These are phyloP conservation scores for Jordanella pulchra DNA, from an alignment of 2,797 vertebrate species.

Conservation along the genomic window DNA sequence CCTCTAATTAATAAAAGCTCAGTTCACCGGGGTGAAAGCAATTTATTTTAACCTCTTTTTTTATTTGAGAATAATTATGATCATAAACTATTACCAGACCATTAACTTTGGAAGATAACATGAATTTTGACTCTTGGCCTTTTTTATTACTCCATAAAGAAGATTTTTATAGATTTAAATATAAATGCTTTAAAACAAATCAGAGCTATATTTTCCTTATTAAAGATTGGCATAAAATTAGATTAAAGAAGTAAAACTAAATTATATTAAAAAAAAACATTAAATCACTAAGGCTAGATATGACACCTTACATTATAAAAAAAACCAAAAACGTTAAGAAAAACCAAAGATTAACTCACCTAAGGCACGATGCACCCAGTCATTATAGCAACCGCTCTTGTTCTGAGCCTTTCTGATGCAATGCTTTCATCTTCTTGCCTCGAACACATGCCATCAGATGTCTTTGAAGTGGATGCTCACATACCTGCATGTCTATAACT, in stretches of 20 bases:
- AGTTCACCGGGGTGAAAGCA: slow-evolving; percentile 77
- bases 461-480: slow-evolving; percentile 67
- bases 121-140: slow-evolving; percentile 57
- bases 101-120: slow-evolving; percentile 74
- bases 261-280: background rate
- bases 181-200: slow-evolving; percentile 45
- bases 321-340: slow-evolving; percentile 34
- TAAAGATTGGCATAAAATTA: background rate
- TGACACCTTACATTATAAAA: slow-evolving; percentile 20
- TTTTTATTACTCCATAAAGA: slow-evolving; percentile 53
- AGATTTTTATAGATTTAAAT: slow-evolving; percentile 50
- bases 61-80: slow-evolving; percentile 73
- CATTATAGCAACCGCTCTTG: slow-evolving; percentile 49
- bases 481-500: slow-evolving; percentile 65
- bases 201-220: background rate
- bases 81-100: slow-evolving; percentile 77
- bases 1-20: slow-evolving; percentile 77
- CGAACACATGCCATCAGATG: slow-evolving; percentile 66
- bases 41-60: slow-evolving; percentile 68
- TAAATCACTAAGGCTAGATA: slow-evolving; percentile 31
- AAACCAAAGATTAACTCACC: slow-evolving; percentile 56
- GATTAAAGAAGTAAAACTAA: slow-evolving; percentile 6
- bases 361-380: slow-evolving; percentile 47
- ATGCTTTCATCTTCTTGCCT: slow-evolving; percentile 76
- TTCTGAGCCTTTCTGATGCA: slow-evolving; percentile 64